phyloP scores from a whole-genome alignment of 2,113 vertebrate genomes.

The Pantherophis guttatus region DNA sequence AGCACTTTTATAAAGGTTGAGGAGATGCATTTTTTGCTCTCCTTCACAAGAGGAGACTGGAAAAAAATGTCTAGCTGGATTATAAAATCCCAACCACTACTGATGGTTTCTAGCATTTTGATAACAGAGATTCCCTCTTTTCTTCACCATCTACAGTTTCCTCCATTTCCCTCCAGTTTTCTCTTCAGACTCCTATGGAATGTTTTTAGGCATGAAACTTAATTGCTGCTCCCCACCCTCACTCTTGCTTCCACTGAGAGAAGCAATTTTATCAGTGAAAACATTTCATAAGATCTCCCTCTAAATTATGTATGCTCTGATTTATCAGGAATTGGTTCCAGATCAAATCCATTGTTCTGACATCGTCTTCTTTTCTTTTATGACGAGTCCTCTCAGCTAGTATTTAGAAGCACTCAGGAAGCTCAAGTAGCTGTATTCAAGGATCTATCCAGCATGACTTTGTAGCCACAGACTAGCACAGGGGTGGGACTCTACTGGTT shows the following conservation, averaged over 20 bases:
- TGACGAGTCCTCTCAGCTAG: neutral
- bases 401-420: neutral
- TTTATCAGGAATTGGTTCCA: neutral
- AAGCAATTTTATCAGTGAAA: neutral
- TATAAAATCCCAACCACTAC: neutral
- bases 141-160: neutral
- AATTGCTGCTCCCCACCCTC: neutral
- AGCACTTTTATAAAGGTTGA: neutral
- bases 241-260: neutral
- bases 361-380: neutral
- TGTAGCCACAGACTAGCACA: neutral
- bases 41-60: neutral
- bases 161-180: neutral
- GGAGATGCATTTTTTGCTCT: neutral
- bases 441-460: neutral
- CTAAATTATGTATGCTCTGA: neutral
- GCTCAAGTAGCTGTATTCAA: neutral
- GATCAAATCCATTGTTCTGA: neutral
- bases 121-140: neutral
- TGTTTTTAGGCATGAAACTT: neutral
- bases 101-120: neutral
- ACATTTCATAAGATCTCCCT: neutral
- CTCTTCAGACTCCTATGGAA: neutral
- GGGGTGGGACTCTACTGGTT: too few species aligned
- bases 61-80: neutral